Base-by-base conservation (phyloP, 2,888 invertebrate genomes). In the Tipula vernalis region DNA sequence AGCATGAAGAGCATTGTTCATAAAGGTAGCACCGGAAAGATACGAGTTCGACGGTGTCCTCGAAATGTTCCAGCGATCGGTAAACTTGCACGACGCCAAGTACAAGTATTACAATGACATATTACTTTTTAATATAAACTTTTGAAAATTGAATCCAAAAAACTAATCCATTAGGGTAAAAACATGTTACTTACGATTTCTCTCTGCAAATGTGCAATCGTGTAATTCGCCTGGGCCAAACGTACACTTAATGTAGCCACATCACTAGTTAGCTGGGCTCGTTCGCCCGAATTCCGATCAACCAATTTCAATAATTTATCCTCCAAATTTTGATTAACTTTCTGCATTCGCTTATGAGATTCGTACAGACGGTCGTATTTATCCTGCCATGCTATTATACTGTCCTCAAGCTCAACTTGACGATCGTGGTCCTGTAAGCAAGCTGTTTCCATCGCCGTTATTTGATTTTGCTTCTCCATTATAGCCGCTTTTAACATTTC, bases 351-450 rank as follows among this genome's bases (percentile, higher is more conserved):
- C 91, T 97, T 97, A 90, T 98, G 98, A 87, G 98, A 97, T 90
- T 98, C 98, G 92, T 96, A 95, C 89, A 98, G 93, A 89, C 98
- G 95, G 91, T 96, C 96, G 93, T 98, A 98, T 93, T 98, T 97
- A 90, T 98, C 98, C 90, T 97, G 95, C 96, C 98, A 97, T 89
- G 96, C 96, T 86, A 94, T 92, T 87, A 98, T 92, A 91, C 98
- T 97, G 88, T 97, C 97, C 89, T 96, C 95, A 87, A 97, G 93
- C 87, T 96, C 95, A 41, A 95, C 95, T 90, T 96, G 93, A 89
- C 96, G 95, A 86, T 96, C 95, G 87, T 95, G 95, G 90, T 96
- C 96, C 89, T 95, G 95, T 88, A 97, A 92, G 91, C 97, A 96
- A 90, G 96, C 97, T 1, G 95, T 95, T 91, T 98, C 98, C 93